Evolutionary conservation across 1,140 invertebrate species (phyloP).

Genomic region (Dysdera silvatica): DNA sequence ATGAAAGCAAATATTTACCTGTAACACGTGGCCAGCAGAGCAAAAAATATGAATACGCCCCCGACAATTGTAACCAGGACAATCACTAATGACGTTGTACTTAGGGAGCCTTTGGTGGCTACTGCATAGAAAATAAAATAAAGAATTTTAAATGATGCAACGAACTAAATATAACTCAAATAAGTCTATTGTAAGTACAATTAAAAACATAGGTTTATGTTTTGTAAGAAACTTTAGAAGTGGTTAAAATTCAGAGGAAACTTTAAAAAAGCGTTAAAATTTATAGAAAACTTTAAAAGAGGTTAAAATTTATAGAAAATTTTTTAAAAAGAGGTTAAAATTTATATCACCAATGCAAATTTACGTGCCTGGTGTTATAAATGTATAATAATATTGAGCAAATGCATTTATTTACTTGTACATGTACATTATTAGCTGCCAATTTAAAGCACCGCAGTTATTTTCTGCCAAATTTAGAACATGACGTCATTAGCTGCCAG

Average conservation of each 20-base stretch:
- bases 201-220: background rate
- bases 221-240: background rate
- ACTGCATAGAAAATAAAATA: slow-evolving; percentile 30
- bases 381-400: too few relatives aligned
- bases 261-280: too few relatives aligned
- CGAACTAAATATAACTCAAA: background rate
- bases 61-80: slow-evolving; percentile 84
- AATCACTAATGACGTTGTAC: slow-evolving; percentile 79
- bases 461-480: too few relatives aligned
- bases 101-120: slow-evolving; percentile 58
- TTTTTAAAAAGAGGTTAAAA: too few relatives aligned
- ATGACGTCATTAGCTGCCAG: too few relatives aligned
- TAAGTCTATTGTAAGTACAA: background rate
- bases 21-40: slow-evolving; percentile 88
- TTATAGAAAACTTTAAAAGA: too few relatives aligned
- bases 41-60: slow-evolving; percentile 87
- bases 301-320: too few relatives aligned
- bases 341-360: too few relatives aligned
- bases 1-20: slow-evolving; percentile 45
- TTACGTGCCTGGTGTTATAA: too few relatives aligned
- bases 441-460: too few relatives aligned
- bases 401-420: too few relatives aligned
- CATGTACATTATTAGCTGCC: too few relatives aligned
- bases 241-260: background rate
- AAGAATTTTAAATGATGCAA: background rate